Percentiles rank a stretch among this genome's conserved stretches.
Conservation (phyloP, 1,140 invertebrate species). For the Holcopasites calliopsidis region DNA sequence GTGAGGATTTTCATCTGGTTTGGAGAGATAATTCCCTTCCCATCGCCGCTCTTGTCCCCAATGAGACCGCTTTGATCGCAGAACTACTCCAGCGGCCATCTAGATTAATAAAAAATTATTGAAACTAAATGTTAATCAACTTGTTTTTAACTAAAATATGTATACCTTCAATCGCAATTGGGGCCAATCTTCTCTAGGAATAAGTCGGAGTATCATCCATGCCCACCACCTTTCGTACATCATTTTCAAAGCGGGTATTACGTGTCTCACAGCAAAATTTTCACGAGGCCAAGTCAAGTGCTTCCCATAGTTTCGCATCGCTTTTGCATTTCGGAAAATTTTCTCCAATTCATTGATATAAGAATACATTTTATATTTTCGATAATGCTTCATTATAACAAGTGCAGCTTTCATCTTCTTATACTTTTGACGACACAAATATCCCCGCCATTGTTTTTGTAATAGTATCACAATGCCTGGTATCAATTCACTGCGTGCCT, state of each 20-base stretch:
- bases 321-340: slow-evolving; percentile 82
- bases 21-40: slow-evolving; percentile 94
- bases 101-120: slow-evolving; percentile 67
- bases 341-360: slow-evolving; percentile 87
- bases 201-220: slow-evolving; percentile 89
- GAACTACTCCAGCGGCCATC: slow-evolving; percentile 89
- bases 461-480: slow-evolving; percentile 94
- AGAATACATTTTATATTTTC: slow-evolving; percentile 89
- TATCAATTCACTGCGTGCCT: slow-evolving; percentile 88
- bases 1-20: slow-evolving; percentile 88
- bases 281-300: slow-evolving; percentile 89
- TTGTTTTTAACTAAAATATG: background rate
- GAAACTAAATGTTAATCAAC: background rate
- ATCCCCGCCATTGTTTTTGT: slow-evolving; percentile 96
- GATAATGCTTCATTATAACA: slow-evolving; percentile 90
- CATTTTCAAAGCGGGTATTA: slow-evolving; percentile 82
- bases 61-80: slow-evolving; percentile 86
- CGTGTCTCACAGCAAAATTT: slow-evolving; percentile 83
- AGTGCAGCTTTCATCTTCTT: slow-evolving; percentile 92
- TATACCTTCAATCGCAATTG: slow-evolving; percentile 87
- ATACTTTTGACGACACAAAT: slow-evolving; percentile 88
- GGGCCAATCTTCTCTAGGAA: slow-evolving; percentile 92
- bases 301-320: slow-evolving; percentile 88
- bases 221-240: slow-evolving; percentile 91
- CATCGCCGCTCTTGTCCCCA: slow-evolving; percentile 93